A percentile compares a stretch with the other conserved stretches of the same genome.
Conservation (phyloP, 92 coral and sea anemone genomes). For the Epizoanthus stellaris region DNA sequence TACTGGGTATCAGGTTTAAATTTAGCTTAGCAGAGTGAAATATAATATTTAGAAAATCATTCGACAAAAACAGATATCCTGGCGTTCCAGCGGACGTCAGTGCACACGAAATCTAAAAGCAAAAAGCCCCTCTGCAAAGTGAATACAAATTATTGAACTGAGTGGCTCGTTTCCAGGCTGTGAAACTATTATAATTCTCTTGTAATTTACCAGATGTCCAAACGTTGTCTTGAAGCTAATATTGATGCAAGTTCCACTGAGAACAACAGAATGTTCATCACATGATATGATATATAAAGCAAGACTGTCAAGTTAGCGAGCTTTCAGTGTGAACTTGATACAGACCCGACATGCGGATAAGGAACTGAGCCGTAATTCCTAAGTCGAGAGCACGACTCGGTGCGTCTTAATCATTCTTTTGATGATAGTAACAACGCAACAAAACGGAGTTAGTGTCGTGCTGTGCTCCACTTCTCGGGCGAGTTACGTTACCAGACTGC, state of each 20-base stretch:
- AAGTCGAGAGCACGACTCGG: neutral
- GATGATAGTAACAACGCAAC: slow-evolving; percentile 8
- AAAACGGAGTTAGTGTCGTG: slow-evolving; percentile 19
- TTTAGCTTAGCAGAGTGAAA: slow-evolving; percentile 27
- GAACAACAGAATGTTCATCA: neutral
- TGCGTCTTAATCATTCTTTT: neutral
- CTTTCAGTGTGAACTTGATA: slow-evolving; percentile 1
- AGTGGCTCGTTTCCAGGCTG: slow-evolving; percentile 3
- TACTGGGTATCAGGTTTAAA: slow-evolving; percentile 14
- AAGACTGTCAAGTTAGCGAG: neutral
- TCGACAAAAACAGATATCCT: slow-evolving; percentile 30
- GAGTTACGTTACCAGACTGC: slow-evolving; percentile 21
- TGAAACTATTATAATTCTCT: neutral
- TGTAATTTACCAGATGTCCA: neutral
- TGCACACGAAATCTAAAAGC: slow-evolving; percentile 22
- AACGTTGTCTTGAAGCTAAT: slow-evolving; percentile 15
- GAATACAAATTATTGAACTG: slow-evolving; percentile 9
- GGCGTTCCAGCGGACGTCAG: slow-evolving; percentile 22
- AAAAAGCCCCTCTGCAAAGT: slow-evolving; percentile 22
- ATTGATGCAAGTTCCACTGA: slow-evolving; percentile 11
- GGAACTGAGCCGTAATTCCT: neutral
- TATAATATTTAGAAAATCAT: slow-evolving; percentile 28
- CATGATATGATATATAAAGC: neutral
- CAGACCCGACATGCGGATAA: neutral
- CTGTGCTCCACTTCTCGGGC: neutral